Percentiles rank a stretch among this genome's conserved stretches.
phyloP scores from a whole-genome alignment of 1,140 invertebrate genomes.

The Aphidius gifuensis region DNA sequence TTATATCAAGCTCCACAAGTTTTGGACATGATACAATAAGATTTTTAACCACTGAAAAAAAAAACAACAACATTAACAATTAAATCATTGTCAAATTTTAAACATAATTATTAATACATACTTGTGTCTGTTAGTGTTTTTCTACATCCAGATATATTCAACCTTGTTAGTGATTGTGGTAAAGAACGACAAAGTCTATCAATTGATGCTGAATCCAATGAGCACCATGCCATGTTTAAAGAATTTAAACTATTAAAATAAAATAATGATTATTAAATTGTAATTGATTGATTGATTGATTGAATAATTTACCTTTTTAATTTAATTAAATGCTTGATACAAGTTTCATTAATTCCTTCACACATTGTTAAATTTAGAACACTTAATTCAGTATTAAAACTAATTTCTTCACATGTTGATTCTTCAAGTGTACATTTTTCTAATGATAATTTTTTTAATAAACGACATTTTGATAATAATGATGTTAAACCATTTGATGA shows the following conservation, averaged over 20 bases:
- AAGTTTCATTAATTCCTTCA: conserved; percentile 60
- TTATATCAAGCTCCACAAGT: conserved; percentile 80
- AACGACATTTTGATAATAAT: conserved; percentile 66
- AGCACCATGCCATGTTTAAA: conserved; percentile 81
- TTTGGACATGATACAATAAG: conserved; percentile 66
- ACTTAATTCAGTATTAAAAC: conserved; percentile 65
- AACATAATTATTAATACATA: conserved; percentile 35
- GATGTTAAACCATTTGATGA: conserved; percentile 59
- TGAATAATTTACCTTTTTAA: conserved; percentile 59
- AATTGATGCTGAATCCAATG: conserved; percentile 61
- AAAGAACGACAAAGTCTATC: conserved; percentile 62
- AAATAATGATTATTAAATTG: conserved; percentile 7
- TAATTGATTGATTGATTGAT: background rate
- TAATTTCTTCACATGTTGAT: conserved; percentile 63
- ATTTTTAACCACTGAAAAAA: conserved; percentile 63
- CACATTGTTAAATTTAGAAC: conserved; percentile 75
- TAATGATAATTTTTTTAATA: conserved; percentile 77
- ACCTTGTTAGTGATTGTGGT: conserved; percentile 63
- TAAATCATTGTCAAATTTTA: background rate
- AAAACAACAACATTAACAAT: conserved; percentile 25
- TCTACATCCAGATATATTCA: conserved; percentile 79
- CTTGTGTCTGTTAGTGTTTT: conserved; percentile 72
- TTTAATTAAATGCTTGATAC: conserved; percentile 61
- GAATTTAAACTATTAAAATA: conserved; percentile 61
- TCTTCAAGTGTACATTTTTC: conserved; percentile 71